phyloP scores from a whole-genome alignment of 2,113 vertebrate species.

The Salminus brasiliensis region DNA sequence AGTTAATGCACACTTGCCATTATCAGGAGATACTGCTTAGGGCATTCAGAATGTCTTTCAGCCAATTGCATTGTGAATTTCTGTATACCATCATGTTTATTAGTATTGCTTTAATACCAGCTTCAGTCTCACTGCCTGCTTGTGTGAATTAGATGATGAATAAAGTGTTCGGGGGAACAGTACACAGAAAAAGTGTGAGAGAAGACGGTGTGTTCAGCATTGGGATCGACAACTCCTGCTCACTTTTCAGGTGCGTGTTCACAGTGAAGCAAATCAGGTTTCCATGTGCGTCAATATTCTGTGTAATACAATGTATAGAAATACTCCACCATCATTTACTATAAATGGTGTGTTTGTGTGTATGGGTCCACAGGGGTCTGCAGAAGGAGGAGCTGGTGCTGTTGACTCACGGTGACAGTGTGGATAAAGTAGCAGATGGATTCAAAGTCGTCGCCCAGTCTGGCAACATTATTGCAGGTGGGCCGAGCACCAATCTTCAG shows the following conservation, averaged over 20 bases:
- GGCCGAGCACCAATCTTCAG: constrained; percentile 27
- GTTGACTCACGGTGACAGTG: constrained; percentile 95
- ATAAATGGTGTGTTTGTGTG: too few relatives aligned
- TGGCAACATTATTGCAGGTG: constrained; percentile 95
- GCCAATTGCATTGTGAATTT: too few relatives aligned
- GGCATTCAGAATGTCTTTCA: too few relatives aligned
- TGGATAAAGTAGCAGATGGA: constrained; percentile 98
- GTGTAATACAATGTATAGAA: too few relatives aligned
- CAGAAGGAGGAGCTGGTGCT: constrained; percentile 97
- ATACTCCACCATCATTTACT: too few relatives aligned
- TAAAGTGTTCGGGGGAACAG: constrained; percentile 97
- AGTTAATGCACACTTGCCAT: too few relatives aligned
- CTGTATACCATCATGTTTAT: too few relatives aligned
- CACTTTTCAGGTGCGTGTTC: constrained; percentile 87
- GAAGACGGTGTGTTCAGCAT: constrained; percentile 97
- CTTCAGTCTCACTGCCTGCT: background rate
- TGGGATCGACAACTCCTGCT: constrained; percentile 91
- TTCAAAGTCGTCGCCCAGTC: constrained; percentile 98
- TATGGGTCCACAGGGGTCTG: too few relatives aligned
- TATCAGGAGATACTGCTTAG: too few relatives aligned
- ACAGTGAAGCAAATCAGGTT: too few relatives aligned
- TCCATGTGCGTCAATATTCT: too few relatives aligned
- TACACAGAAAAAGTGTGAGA: constrained; percentile 93
- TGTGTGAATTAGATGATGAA: constrained; percentile 93
- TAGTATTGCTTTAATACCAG: too few relatives aligned